Percentiles rank a stretch among this genome's conserved stretches.
These are phyloP conservation scores for Psittacula cyanocephala DNA, from an alignment of 2,113 vertebrate genomes.

Conservation along the genomic window DNA sequence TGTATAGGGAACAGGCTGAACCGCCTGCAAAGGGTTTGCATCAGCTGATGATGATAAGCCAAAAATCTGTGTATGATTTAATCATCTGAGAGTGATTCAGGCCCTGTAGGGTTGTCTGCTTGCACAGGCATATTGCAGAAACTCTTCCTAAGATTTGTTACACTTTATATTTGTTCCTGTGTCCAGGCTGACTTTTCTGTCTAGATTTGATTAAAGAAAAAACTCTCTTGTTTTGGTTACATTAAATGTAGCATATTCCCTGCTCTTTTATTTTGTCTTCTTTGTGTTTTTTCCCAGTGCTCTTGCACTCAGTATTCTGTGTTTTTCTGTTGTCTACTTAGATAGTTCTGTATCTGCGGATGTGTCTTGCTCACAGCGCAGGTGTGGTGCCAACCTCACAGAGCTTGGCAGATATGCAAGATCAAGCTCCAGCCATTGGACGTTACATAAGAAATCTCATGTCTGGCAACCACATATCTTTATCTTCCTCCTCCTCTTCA, in stretches of 20 bases:
- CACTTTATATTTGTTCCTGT: background rate
- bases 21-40: background rate
- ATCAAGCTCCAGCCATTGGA: constrained; percentile 91
- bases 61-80: background rate
- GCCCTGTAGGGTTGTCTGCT: background rate
- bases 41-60: background rate
- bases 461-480: constrained; percentile 71
- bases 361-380: constrained; percentile 94
- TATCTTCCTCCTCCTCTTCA: constrained; percentile 70
- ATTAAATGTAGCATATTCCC: background rate
- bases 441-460: constrained; percentile 86
- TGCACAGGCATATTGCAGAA: background rate
- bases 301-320: background rate
- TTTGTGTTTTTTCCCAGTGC: background rate
- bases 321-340: constrained; percentile 54
- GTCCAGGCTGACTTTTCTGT: background rate
- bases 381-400: constrained; percentile 86
- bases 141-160: background rate
- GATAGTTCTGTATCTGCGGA: constrained; percentile 94
- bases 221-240: background rate
- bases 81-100: background rate
- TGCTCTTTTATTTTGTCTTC: background rate
- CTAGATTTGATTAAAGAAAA: background rate
- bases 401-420: constrained; percentile 92
- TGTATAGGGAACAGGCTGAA: background rate